Evolutionary conservation across 30 jellyfish, hydroid and myxozoan genomes (phyloP), one percentile per base, ranked within the genome.

Genomic region (Chrysaora quinquecirrha): DNA sequence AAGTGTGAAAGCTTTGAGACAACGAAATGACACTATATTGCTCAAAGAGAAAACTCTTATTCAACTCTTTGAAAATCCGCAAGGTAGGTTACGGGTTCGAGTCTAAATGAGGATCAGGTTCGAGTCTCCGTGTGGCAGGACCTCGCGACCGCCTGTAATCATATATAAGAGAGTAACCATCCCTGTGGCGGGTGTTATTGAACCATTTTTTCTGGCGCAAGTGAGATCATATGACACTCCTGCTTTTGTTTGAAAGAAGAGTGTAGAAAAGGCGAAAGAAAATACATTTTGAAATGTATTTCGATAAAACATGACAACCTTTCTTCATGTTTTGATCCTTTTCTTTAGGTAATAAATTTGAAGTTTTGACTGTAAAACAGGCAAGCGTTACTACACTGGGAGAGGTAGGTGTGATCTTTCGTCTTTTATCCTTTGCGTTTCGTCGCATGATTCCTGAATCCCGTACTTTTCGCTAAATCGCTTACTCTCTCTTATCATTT

Each of bases 11-110:
- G 89, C 89, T 12, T 69, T 78, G 19, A 67, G 89, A 30, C 89
- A 78, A 47, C 35, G 89, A 47, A 78, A 78, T 78, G 89, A 78
- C 30, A 63, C 89, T 4, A 63, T 78, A 1, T 56, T 50, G 3
- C 64, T n/a, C 31, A 33, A 65, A 54, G 25, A 64, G 21, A 46
- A 78, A 34, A 63, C 82, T 64, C 52, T 78, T 30, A 64, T 78
- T n/a, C 89, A 78, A 66, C 80, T 78, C 11, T 64, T 78, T 63
- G 81, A 78, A 64, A 78, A 78, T 18, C 89, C 89, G 31, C 74
- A 78, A 78, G 89, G 89, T 64, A 20, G 33, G 32, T 64, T 14
- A n/a, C n/a, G n/a, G n/a, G n/a, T n/a, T n/a, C n/a, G n/a, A n/a
- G n/a, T n/a, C n/a, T n/a, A n/a, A n/a, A n/a, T n/a, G n/a, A n/a